Base-by-base conservation (phyloP, 2,113 vertebrate genomes). In the Bothrops jararaca region DNA sequence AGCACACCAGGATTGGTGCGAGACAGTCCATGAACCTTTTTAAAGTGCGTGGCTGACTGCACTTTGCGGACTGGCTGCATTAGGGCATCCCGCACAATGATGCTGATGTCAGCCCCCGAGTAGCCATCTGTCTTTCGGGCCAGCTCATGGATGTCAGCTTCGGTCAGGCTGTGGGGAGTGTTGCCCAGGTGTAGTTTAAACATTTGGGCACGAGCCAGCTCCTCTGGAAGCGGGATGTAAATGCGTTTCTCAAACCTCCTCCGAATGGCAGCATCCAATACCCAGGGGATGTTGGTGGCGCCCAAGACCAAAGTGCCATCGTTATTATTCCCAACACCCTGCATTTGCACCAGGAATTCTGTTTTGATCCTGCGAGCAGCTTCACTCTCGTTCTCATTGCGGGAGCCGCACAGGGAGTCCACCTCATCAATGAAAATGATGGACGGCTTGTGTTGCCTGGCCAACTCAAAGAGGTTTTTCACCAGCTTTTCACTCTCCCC, bases 381-480 rank as follows among this genome's bases (percentile, higher is more conserved):
- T 93, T 99, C 99, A 0, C 99, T 99, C 96, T 99, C 99, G 0
- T 99, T 99, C 97, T 99, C 99, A 0, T 99, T 99, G 93, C 99
- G 98, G 39, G 99, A 99, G 92, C 99, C 99, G 0, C 99, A 99
- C 90, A 99, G 98, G 0, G 99, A 99, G 92, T 99, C 99, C 88
- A 99, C 99, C 95, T 99, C 99, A 0, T 99, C 99, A 0, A 99
- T 99, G 97, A 99, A 99, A 97, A 99, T 99, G 96, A 99, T 99
- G 89, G 99, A 99, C 1, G 99, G 99, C 89, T 99, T 99, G 96
- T 99, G 99, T 91, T 99, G 98, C 92, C 99, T 97, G 1, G 99
- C 99, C 96, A 99, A 95, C 94, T 99, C 99, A 89, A 99, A 99
- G 23, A 99, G 97, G 92, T 99, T 99, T 97, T 99, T 99, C 96